These are phyloP conservation scores for Paraescarpia echinospica DNA, from an alignment of 1,140 invertebrate genomes.

Conservation along the genomic window DNA sequence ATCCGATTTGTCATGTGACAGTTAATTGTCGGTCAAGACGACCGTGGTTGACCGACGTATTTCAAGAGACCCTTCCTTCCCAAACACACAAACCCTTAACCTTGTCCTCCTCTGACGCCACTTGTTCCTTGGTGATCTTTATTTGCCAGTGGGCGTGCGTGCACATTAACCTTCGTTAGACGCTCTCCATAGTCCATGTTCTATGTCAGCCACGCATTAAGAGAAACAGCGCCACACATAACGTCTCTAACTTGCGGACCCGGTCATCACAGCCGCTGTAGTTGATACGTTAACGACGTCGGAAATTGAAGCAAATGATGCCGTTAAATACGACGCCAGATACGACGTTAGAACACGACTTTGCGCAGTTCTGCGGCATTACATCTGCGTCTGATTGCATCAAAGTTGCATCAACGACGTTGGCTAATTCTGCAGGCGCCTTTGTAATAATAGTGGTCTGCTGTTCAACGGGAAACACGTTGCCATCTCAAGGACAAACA, in stretches of 20 bases:
- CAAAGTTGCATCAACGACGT: background rate
- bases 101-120: background rate
- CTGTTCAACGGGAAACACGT: background rate
- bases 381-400: slow-evolving; percentile 4
- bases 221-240: background rate
- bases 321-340: background rate
- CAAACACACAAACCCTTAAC: background rate
- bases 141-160: background rate
- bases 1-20: background rate
- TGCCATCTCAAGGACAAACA: background rate
- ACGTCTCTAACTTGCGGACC: background rate
- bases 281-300: background rate
- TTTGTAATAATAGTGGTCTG: background rate
- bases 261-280: background rate
- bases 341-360: background rate
- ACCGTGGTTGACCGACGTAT: background rate
- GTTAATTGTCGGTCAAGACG: background rate
- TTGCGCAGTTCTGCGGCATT: background rate
- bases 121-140: background rate
- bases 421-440: background rate
- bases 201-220: background rate
- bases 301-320: background rate
- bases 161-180: background rate
- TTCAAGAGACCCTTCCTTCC: background rate
- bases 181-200: background rate